Conservation (phyloP, 1,140 invertebrate genomes). For the Trigoniulus corallinus region DNA sequence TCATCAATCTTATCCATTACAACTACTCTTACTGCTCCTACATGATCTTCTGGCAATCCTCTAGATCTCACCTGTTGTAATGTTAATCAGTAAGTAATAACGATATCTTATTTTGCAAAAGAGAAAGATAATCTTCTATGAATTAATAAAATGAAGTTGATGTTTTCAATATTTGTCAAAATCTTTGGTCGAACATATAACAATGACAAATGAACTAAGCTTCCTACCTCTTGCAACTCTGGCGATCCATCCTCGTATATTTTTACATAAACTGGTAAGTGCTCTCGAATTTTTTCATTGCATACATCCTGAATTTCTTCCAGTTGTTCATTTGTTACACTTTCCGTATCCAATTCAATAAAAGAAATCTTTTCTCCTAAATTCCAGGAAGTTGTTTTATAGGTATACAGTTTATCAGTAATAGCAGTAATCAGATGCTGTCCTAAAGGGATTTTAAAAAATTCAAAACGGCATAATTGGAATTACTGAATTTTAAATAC, state of each 20-base stretch:
- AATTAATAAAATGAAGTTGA: background rate
- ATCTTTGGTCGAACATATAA: no score
- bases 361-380: constrained; percentile 43
- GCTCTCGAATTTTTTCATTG: constrained; percentile 47
- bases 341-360: constrained; percentile 23
- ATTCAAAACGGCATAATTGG: background rate
- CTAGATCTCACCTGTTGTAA: constrained; percentile 33
- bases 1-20: constrained; percentile 49
- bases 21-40: constrained; percentile 51
- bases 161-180: constrained; percentile 6
- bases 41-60: constrained; percentile 56
- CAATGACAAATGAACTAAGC: background rate
- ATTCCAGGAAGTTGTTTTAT: constrained; percentile 59
- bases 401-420: constrained; percentile 45
- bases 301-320: constrained; percentile 38
- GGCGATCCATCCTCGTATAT: constrained; percentile 42
- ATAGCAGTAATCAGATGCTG: constrained; percentile 70
- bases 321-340: constrained; percentile 20
- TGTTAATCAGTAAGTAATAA: background rate
- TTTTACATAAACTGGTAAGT: constrained; percentile 39
- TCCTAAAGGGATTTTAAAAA: no score
- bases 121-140: no score
- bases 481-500: background rate
- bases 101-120: no score
- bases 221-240: constrained; percentile 32